Evolutionary conservation across 2,888 invertebrate genomes (phyloP).

Genomic region (Macaria liturata): DNA sequence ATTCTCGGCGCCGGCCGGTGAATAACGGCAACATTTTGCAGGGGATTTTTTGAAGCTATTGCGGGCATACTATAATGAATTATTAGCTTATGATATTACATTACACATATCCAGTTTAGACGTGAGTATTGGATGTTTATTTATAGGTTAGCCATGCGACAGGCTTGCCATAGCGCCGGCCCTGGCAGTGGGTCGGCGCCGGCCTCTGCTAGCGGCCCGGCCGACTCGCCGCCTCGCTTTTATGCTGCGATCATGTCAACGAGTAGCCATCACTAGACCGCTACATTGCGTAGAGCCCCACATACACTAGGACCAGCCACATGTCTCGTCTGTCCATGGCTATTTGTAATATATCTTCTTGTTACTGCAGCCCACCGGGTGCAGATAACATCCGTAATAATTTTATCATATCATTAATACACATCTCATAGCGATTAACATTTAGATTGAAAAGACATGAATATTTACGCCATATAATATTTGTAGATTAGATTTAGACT

Average conservation of each 20-base stretch:
- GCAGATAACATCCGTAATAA: slow-evolving; percentile 42
- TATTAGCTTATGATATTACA: slow-evolving; percentile 59
- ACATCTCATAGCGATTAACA: slow-evolving; percentile 77
- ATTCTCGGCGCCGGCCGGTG: slow-evolving; percentile 1
- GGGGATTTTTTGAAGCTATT: slow-evolving; percentile 37
- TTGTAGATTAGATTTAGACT: slow-evolving; percentile 60
- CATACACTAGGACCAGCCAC: slow-evolving; percentile 8
- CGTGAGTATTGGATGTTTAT: slow-evolving; percentile 58
- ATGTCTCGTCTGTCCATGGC: slow-evolving; percentile 41
- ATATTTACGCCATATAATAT: slow-evolving; percentile 58
- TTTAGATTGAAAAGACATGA: slow-evolving; percentile 64
- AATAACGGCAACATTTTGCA: slow-evolving; percentile 39
- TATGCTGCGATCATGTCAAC: background rate
- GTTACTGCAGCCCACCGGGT: slow-evolving; percentile 33
- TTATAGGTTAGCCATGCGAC: slow-evolving; percentile 49
- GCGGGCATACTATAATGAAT: slow-evolving; percentile 34
- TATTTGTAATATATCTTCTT: slow-evolving; percentile 41
- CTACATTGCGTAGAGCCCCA: background rate
- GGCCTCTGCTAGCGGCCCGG: background rate
- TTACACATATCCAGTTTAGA: slow-evolving; percentile 71
- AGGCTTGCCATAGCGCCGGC: slow-evolving; percentile 35
- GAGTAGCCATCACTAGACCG: background rate
- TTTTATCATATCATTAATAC: slow-evolving; percentile 76
- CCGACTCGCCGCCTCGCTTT: slow-evolving; percentile 11
- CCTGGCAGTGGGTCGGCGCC: background rate